Percentiles rank a stretch among this genome's conserved stretches.
Evolutionary conservation across 1,140 invertebrate species (phyloP).

Genomic region (Drosophila yakuba): DNA sequence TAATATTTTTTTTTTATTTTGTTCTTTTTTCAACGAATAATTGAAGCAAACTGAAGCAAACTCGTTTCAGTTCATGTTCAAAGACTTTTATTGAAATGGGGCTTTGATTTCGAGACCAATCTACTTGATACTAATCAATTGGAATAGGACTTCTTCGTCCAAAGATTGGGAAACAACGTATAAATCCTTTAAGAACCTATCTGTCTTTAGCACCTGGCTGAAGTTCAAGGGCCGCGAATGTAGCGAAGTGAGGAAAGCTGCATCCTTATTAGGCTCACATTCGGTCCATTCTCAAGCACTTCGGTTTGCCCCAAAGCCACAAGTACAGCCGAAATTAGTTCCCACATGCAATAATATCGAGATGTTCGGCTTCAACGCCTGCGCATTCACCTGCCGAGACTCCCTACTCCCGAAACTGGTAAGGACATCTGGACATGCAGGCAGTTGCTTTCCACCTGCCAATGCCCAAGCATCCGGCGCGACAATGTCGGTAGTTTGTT

Average conservation of each 20-base stretch:
- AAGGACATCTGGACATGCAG: constrained; percentile 12
- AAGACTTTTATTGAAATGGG: constrained; percentile 9
- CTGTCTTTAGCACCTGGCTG: background rate
- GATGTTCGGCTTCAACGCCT: constrained; percentile 29
- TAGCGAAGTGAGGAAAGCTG: constrained; percentile 1
- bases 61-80: background rate
- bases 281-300: background rate
- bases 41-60: background rate
- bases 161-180: background rate
- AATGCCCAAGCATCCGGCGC: constrained; percentile 22
- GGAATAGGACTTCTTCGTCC: too few species aligned
- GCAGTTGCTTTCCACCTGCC: constrained; percentile 41
- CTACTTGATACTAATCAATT: too few species aligned
- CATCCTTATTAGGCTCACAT: constrained; percentile 1
- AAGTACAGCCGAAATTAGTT: constrained; percentile 23
- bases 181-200: background rate
- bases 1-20: constrained; percentile 13
- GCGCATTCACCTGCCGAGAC: constrained; percentile 24
- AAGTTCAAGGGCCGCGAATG: background rate
- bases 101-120: background rate
- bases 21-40: constrained; percentile 12
- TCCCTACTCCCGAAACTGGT: constrained; percentile 5
- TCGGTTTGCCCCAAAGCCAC: constrained; percentile 15
- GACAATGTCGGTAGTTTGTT: background rate
- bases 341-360: constrained; percentile 13